A percentile compares a stretch with the other conserved stretches of the same genome.
These are phyloP conservation scores for Eristalis pertinax DNA, from an alignment of 2,888 invertebrate genomes.

Conservation along the genomic window DNA sequence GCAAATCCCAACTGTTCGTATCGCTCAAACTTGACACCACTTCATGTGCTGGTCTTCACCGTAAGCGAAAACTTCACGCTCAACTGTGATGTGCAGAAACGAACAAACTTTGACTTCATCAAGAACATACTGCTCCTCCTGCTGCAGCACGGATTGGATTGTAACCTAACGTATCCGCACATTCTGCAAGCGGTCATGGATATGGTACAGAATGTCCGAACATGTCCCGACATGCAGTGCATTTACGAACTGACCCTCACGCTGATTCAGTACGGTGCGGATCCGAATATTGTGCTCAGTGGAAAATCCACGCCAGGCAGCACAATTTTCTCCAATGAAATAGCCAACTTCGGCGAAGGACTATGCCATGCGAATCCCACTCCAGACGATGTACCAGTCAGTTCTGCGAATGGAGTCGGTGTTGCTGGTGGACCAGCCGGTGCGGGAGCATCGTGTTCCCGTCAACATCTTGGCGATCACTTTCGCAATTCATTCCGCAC, in stretches of 20 bases:
- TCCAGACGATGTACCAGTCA: conserved; percentile 66
- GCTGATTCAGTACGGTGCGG: conserved; percentile 88
- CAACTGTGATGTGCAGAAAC: conserved; percentile 86
- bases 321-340: conserved; percentile 81
- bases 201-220: conserved; percentile 87
- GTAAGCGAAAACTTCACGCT: conserved; percentile 87
- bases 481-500: conserved; percentile 82
- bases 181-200: conserved; percentile 87
- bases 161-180: conserved; percentile 86
- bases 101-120: conserved; percentile 87
- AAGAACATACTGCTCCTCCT: conserved; percentile 86
- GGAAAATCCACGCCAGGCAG: conserved; percentile 80
- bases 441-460: conserved; percentile 66
- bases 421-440: conserved; percentile 66
- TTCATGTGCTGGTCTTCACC: conserved; percentile 87
- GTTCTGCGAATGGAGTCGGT: conserved; percentile 58
- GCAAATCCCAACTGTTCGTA: conserved; percentile 89
- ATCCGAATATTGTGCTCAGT: conserved; percentile 86
- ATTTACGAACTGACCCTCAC: conserved; percentile 87
- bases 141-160: conserved; percentile 87
- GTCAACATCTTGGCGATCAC: conserved; percentile 76
- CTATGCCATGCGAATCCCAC: conserved; percentile 74
- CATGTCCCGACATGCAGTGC: conserved; percentile 86
- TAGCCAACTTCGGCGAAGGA: conserved; percentile 80
- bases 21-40: conserved; percentile 86